Evolutionary conservation across 2,797 vertebrate species (phyloP).

Genomic region (Pseudotriccus pelzelni): DNA sequence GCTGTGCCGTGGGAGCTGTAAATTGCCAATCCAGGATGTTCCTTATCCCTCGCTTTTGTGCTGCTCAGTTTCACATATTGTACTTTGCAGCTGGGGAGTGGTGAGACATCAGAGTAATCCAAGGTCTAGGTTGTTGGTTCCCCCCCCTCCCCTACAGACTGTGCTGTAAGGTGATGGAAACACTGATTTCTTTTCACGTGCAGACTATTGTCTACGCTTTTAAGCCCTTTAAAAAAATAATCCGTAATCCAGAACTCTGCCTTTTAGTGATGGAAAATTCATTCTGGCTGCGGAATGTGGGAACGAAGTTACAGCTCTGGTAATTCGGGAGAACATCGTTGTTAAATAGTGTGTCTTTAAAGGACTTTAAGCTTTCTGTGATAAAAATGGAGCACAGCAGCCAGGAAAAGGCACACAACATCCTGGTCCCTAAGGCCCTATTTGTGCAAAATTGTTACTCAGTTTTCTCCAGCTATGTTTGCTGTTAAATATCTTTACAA

Average conservation of each 20-base stretch:
- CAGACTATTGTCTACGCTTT: background rate
- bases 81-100: background rate
- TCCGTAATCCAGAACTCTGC: background rate
- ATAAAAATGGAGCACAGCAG: background rate
- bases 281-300: background rate
- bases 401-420: background rate
- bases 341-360: background rate
- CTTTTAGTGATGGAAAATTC: background rate
- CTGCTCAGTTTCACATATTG: background rate
- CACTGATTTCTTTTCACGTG: rapidly evolving
- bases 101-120: background rate
- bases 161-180: background rate
- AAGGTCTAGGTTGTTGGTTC: background rate
- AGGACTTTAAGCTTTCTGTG: background rate
- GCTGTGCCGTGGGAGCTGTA: background rate
- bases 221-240: background rate
- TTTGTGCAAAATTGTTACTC: background rate
- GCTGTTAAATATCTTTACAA: background rate
- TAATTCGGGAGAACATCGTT: background rate
- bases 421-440: background rate
- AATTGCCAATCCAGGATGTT: background rate
- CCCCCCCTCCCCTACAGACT: background rate
- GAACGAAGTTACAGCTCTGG: background rate
- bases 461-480: background rate
- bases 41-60: background rate